Base-by-base conservation (phyloP, 2,797 vertebrate species). In the Choloepus didactylus region DNA sequence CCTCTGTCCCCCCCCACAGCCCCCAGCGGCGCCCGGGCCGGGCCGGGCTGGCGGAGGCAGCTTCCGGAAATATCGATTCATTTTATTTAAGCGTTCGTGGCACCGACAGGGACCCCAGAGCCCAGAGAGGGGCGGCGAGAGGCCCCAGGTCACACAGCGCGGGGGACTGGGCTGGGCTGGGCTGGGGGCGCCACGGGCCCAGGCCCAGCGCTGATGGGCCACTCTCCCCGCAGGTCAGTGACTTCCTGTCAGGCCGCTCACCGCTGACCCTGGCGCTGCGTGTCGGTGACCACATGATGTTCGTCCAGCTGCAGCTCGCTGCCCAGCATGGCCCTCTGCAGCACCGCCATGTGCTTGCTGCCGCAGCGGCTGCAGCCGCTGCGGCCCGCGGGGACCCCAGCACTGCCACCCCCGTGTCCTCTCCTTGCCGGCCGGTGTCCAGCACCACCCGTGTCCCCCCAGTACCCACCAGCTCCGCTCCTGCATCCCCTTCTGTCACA, bases 211-310 rank as follows among this genome's bases (percentile, higher is more conserved):
- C 93, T 97, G 82, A 97, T 5, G 2, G 56, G 60, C 27, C 3
- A 4, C 25, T 94, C 84, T 97, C 14, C 93, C 72, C 69, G 7
- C 98, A 99, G 99, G 99, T 99, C 98, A 99, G 99, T 73, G 99
- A 99, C 98, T 99, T 99, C 98, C 98, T 99, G 97, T 99, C 99
- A 0, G 99, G 99, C 31, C 99, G 99, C 81, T 99, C 99, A 0
- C 99, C 99, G 0, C 98, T 99, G 97, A 99, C 99, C 62, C 98
- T 99, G 96, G 99, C 99, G 0, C 98, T 99, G 91, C 99, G 99
- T 0, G 99, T 99, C 2, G 99, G 99, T 0, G 99, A 99, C 96
- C 99, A 99, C 82, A 98, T 99, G 99, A 99, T 99, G 99, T 99
- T 99, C 46, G 99, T 99, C 89, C 99, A 99, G 97, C 99, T 99